A percentile compares a stretch with the other conserved stretches of the same genome.
Conservation (phyloP, 2,797 vertebrate species). For the Aldrovandia affinis region DNA sequence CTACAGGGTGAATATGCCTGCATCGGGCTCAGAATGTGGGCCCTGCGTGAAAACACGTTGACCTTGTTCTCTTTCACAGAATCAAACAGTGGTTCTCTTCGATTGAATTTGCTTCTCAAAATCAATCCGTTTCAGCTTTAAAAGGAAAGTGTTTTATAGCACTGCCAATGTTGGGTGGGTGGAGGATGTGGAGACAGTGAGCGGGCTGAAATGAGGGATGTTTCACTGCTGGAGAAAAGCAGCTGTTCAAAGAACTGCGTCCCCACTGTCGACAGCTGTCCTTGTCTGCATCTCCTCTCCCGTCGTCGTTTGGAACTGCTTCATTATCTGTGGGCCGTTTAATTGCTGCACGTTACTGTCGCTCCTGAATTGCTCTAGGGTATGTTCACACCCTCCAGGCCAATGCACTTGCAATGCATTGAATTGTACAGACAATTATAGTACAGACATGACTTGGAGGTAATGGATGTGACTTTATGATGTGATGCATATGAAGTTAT, state of each 20-base stretch:
- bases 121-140: neutral
- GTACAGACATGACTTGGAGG: neutral
- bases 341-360: neutral
- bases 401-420: neutral
- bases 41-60: neutral
- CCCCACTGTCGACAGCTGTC: neutral
- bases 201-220: neutral
- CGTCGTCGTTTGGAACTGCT: neutral
- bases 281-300: neutral
- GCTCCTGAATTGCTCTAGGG: neutral
- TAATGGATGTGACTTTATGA: neutral
- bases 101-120: constrained; percentile 2
- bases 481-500: too few relatives aligned
- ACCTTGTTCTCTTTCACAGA: constrained; percentile 10
- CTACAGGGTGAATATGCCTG: neutral
- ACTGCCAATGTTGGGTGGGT: neutral
- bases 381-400: neutral
- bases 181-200: neutral
- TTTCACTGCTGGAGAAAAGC: neutral
- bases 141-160: neutral
- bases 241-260: neutral
- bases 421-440: neutral
- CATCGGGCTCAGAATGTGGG: neutral
- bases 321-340: neutral
- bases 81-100: neutral